These are phyloP conservation scores for Drosophila quasianomalipes DNA, from an alignment of 2,888 invertebrate species.

Conservation along the genomic window DNA sequence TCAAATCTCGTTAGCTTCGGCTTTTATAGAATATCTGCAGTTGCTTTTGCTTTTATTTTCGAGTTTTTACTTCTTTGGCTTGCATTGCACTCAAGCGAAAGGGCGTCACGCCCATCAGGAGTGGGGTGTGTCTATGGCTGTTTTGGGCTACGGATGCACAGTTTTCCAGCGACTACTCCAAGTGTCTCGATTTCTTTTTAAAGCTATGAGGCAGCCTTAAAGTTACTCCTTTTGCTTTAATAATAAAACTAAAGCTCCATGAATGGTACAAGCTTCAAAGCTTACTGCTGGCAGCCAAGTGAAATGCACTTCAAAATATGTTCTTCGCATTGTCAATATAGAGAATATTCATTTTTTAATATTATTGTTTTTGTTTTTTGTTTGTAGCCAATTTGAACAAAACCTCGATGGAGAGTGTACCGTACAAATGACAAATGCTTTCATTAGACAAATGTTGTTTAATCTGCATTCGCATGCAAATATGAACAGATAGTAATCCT, in stretches of 20 bases:
- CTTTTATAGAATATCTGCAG: constrained; percentile 80
- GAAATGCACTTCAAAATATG: constrained; percentile 8
- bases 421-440: constrained; percentile 15
- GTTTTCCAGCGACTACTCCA: not conserved
- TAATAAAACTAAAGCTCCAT: not conserved
- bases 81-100: constrained; percentile 53
- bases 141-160: not conserved
- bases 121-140: constrained; percentile 8
- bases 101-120: constrained; percentile 48
- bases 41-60: constrained; percentile 58
- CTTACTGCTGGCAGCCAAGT: not conserved
- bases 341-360: not conserved
- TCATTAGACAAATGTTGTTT: not conserved
- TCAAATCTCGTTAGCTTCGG: constrained; percentile 79
- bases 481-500: not conserved
- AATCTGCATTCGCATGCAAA: not conserved
- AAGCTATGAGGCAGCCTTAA: constrained; percentile 21
- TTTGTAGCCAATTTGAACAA: not conserved
- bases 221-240: constrained; percentile 6
- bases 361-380: not conserved
- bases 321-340: not conserved
- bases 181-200: constrained; percentile 19
- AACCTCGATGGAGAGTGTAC: not conserved
- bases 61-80: constrained; percentile 42
- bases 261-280: constrained; percentile 7